phyloP scores from a whole-genome alignment of 2,888 invertebrate species.

The Lithophane socia region DNA sequence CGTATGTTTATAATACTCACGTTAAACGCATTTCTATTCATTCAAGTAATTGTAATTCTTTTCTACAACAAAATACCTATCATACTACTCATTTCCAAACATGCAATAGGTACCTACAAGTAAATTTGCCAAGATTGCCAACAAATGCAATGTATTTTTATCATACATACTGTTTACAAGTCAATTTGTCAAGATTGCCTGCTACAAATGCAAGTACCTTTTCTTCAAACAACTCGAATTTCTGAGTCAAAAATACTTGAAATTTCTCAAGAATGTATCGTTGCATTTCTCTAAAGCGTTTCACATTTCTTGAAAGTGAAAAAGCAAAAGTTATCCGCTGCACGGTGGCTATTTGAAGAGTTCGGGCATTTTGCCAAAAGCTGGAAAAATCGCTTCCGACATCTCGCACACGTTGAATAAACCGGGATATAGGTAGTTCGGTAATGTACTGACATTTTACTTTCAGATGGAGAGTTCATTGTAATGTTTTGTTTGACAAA shows the following conservation, averaged over 20 bases:
- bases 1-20: constrained; percentile 12
- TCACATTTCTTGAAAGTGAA: constrained; percentile 44
- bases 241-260: constrained; percentile 1
- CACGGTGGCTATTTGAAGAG: constrained; percentile 55
- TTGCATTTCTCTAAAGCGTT: constrained; percentile 45
- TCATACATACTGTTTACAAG: no score
- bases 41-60: background rate
- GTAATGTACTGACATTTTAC: background rate
- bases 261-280: constrained; percentile 12
- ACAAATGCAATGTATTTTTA: background rate
- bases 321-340: constrained; percentile 34
- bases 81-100: background rate
- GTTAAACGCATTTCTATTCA: constrained; percentile 8
- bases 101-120: background rate
- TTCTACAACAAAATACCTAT: background rate
- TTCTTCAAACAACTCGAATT: background rate
- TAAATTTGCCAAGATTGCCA: constrained; percentile 1
- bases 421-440: background rate
- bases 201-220: background rate
- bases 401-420: constrained; percentile 25
- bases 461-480: constrained; percentile 20
- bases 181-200: constrained; percentile 2
- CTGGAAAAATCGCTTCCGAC: constrained; percentile 65
- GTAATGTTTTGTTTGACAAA: constrained; percentile 16
- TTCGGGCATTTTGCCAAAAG: constrained; percentile 58